Percentiles rank a stretch among this genome's conserved stretches.
Evolutionary conservation across 2,113 vertebrate species (phyloP).

Genomic region (Pithys albifrons): DNA sequence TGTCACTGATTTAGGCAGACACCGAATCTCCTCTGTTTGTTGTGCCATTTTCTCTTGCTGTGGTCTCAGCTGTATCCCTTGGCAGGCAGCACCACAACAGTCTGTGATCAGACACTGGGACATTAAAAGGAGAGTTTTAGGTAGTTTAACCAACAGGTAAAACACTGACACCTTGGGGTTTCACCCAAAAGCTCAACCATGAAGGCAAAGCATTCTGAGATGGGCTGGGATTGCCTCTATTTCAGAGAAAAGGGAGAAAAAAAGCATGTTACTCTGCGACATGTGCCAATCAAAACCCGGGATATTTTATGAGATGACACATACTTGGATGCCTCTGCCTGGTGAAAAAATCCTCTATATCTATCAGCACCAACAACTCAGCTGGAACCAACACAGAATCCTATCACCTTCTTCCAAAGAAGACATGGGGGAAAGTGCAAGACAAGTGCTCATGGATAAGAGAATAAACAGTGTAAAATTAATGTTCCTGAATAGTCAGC

Average conservation of each 20-base stretch:
- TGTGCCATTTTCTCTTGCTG: not conserved
- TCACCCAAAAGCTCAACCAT: not conserved
- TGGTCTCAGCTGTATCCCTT: not conserved
- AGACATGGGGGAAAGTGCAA: not conserved
- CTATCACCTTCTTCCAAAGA: not conserved
- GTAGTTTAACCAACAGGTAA: not conserved
- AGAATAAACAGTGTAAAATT: rapidly evolving
- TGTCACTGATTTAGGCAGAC: not conserved
- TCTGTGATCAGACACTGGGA: not conserved
- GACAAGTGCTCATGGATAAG: not conserved
- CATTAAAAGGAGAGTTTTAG: not conserved
- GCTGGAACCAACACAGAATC: not conserved
- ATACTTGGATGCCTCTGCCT: slow-evolving; percentile 11
- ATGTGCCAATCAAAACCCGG: not conserved
- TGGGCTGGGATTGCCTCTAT: not conserved
- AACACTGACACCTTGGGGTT: not conserved
- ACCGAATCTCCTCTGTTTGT: rapidly evolving
- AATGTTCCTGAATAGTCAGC: not conserved
- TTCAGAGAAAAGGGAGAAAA: not conserved
- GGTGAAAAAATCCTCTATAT: not conserved
- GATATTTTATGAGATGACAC: not conserved
- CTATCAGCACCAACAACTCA: not conserved
- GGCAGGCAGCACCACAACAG: not conserved
- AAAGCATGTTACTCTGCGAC: not conserved
- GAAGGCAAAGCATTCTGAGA: not conserved